phyloP scores from a whole-genome alignment of 2,888 invertebrate genomes.

The Lasioglossum marginatum region DNA sequence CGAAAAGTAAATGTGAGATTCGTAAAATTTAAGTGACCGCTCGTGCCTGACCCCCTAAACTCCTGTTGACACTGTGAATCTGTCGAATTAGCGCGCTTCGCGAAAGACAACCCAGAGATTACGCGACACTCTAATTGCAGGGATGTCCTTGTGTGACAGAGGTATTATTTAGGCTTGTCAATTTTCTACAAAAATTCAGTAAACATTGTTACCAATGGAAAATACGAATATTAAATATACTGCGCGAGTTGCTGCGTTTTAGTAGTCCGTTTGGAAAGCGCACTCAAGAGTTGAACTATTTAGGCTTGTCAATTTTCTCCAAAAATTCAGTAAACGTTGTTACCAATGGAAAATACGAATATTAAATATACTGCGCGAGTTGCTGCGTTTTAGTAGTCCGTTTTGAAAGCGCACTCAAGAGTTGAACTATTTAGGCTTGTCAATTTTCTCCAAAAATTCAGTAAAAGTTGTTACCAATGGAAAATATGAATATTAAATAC shows the following conservation, averaged over 20 bases:
- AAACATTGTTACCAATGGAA: background rate
- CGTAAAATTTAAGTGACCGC: constrained; percentile 44
- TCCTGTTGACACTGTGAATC: constrained; percentile 25
- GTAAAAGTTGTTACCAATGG: background rate
- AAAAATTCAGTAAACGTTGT: too few relatives aligned
- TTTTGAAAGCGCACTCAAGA: background rate
- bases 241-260: too few relatives aligned
- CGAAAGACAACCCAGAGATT: constrained; percentile 19
- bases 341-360: too few relatives aligned
- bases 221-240: too few relatives aligned
- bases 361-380: background rate
- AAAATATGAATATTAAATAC: background rate
- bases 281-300: too few relatives aligned
- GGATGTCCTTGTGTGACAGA: background rate
- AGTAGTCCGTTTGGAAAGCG: too few relatives aligned
- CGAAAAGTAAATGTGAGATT: constrained; percentile 59
- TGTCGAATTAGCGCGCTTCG: constrained; percentile 18
- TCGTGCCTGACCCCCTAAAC: constrained; percentile 11
- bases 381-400: background rate
- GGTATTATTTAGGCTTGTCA: background rate
- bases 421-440: background rate
- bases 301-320: too few relatives aligned
- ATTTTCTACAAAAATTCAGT: background rate
- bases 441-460: too few relatives aligned
- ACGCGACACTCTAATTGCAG: constrained; percentile 31